phyloP scores from a whole-genome alignment of 2,113 vertebrate genomes.

The Pantherophis guttatus region DNA sequence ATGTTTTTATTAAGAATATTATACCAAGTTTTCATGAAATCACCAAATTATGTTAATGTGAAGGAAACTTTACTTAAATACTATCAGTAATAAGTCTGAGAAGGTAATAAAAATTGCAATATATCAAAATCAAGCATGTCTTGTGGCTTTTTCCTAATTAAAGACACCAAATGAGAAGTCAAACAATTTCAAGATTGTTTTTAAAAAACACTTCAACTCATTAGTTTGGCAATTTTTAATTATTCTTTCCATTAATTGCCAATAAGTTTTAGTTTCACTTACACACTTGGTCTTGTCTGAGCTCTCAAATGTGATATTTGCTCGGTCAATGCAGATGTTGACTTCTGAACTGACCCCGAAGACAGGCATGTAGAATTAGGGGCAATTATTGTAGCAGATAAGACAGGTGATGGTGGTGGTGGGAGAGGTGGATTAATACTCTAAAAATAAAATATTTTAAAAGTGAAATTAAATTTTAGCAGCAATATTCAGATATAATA shows the following conservation, averaged over 20 bases:
- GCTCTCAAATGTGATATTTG: slow-evolving; percentile 77
- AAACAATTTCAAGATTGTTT: not conserved
- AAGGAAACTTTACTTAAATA: not conserved
- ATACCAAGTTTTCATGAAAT: not conserved
- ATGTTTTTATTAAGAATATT: not conserved
- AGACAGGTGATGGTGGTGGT: slow-evolving; percentile 79
- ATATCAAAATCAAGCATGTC: not conserved
- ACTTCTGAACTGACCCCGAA: slow-evolving; percentile 76
- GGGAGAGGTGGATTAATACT: slow-evolving; percentile 78
- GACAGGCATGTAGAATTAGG: slow-evolving; percentile 69
- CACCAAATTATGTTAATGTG: not conserved
- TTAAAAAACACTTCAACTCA: not conserved
- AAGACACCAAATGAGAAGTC: not conserved
- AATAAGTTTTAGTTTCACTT: slow-evolving; percentile 67
- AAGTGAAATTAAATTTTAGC: not conserved
- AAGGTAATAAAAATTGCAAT: not conserved
- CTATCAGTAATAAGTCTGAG: not conserved
- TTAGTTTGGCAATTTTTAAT: not conserved
- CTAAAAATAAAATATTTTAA: slow-evolving; percentile 53
- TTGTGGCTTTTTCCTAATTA: slow-evolving; percentile 16
- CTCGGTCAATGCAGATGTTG: slow-evolving; percentile 75
- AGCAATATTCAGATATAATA: not conserved
- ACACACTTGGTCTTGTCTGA: slow-evolving; percentile 91
- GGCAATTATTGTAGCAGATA: slow-evolving; percentile 76
- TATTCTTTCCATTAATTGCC: not conserved